Conservation (phyloP, 2,113 vertebrate species). For the Etheostoma spectabile region DNA sequence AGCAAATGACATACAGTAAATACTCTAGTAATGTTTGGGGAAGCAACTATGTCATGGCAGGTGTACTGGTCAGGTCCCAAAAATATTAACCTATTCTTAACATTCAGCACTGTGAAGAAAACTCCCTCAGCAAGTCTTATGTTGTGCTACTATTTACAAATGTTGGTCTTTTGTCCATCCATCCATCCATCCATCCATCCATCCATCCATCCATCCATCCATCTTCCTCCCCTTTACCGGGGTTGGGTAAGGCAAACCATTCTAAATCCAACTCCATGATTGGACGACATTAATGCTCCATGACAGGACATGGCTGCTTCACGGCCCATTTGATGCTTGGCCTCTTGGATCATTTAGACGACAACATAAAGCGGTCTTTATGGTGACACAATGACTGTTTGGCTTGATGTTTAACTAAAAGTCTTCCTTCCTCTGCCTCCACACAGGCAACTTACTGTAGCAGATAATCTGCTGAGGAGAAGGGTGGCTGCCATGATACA, state of each 20-base stretch:
- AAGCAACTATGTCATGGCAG: too few species aligned
- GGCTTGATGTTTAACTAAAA: slow-evolving; percentile 50
- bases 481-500: background rate
- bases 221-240: too few species aligned
- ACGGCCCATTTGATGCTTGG: slow-evolving; percentile 37
- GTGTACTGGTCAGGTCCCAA: too few species aligned
- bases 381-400: background rate
- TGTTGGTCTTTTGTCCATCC: too few species aligned
- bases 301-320: background rate
- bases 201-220: too few species aligned
- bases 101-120: too few species aligned
- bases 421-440: background rate
- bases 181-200: too few species aligned
- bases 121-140: too few species aligned
- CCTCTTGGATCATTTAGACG: slow-evolving; percentile 2
- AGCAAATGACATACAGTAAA: too few species aligned
- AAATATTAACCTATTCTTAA: too few species aligned
- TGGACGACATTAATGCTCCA: background rate
- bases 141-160: too few species aligned
- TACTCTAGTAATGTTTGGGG: too few species aligned
- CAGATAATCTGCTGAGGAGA: slow-evolving; percentile 20
- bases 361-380: slow-evolving; percentile 18
- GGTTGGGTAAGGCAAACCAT: background rate
- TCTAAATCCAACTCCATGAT: background rate
- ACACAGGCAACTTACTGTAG: background rate